These are phyloP conservation scores for Sprattus sprattus DNA, from an alignment of 2,113 vertebrate species.

Conservation along the genomic window DNA sequence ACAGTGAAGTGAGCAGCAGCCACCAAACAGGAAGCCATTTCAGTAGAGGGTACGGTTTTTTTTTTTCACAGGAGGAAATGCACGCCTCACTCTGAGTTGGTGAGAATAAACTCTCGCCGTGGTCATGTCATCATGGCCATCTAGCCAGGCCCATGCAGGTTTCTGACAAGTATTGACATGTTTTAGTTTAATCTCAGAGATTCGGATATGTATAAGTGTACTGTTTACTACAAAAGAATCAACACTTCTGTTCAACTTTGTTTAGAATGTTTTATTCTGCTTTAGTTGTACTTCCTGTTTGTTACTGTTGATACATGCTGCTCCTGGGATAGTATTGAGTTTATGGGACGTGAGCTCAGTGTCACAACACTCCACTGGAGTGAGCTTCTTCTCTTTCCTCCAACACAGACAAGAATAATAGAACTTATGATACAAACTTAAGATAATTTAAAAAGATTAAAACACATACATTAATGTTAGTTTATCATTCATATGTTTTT, in stretches of 20 bases:
- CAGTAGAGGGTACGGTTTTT: background rate
- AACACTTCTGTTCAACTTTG: background rate
- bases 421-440: background rate
- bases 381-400: background rate
- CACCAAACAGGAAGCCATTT: background rate
- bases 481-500: background rate
- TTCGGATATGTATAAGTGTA: background rate
- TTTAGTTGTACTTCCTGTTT: background rate
- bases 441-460: background rate
- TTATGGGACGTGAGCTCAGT: background rate
- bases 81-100: background rate
- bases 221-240: background rate
- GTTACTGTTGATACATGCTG: background rate
- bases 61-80: conserved; percentile 8
- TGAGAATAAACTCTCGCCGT: background rate
- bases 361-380: background rate
- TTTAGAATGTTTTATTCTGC: background rate
- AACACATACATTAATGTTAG: background rate
- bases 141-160: background rate
- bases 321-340: background rate
- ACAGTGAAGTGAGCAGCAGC: background rate
- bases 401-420: background rate
- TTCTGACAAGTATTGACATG: background rate
- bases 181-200: background rate
- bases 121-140: background rate